Percentiles rank a stretch among this genome's conserved stretches.
These are phyloP conservation scores for Ctenicera cuprea DNA, from an alignment of 2,888 invertebrate species.

Conservation along the genomic window DNA sequence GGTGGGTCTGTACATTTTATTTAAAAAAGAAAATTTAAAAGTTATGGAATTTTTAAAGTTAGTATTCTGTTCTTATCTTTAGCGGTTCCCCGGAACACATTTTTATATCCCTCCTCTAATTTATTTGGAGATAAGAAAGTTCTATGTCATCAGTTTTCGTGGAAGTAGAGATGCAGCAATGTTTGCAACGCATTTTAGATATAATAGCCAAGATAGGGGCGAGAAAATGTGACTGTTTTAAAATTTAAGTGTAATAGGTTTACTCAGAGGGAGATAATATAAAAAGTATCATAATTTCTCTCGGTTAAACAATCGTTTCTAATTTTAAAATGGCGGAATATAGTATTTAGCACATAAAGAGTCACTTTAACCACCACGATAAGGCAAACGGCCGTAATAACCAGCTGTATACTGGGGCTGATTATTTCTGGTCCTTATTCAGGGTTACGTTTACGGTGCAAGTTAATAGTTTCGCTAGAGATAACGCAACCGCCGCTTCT, in stretches of 20 bases:
- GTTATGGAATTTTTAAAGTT: conserved; percentile 48
- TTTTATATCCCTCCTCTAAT: conserved; percentile 62
- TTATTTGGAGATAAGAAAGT: conserved; percentile 71
- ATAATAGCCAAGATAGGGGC: conserved; percentile 69
- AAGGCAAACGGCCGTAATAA: conserved; percentile 64
- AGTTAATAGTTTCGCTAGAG: conserved; percentile 52
- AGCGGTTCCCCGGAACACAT: conserved; percentile 56
- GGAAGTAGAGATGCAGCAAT: conserved; percentile 65
- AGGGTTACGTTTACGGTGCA: conserved; percentile 52
- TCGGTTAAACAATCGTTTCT: conserved; percentile 69
- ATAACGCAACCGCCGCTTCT: conserved; percentile 52
- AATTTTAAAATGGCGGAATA: conserved; percentile 68
- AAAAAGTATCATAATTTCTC: conserved; percentile 69
- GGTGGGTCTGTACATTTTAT: conserved; percentile 26
- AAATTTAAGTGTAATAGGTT: conserved; percentile 72
- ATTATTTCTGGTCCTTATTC: conserved; percentile 54
- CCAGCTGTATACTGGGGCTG: conserved; percentile 58
- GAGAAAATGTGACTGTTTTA: conserved; percentile 72
- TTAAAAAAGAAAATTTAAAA: conserved; percentile 42
- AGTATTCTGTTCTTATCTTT: conserved; percentile 55
- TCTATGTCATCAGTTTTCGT: conserved; percentile 70
- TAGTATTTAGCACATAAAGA: conserved; percentile 68
- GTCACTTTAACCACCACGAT: conserved; percentile 65
- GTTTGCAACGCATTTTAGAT: conserved; percentile 70
- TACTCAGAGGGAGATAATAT: conserved; percentile 69